Conservation (phyloP, 1,140 invertebrate genomes). For the Drosophila kanapiae region DNA sequence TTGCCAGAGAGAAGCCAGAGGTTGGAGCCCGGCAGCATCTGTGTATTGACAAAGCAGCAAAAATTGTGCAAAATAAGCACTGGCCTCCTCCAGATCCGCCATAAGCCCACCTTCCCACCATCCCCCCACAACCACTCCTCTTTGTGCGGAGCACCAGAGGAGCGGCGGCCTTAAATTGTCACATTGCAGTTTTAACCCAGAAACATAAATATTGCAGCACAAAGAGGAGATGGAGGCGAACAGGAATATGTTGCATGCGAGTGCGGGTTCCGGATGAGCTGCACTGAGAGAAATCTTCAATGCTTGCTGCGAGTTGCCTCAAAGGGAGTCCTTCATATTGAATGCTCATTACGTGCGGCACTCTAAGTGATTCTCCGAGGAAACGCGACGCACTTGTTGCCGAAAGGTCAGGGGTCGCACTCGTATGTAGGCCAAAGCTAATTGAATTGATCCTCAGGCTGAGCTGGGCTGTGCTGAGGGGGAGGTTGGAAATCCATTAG, state of each 20-base stretch:
- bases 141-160: background rate
- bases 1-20: conserved; percentile 23
- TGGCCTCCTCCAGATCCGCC: background rate
- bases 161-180: conserved; percentile 59
- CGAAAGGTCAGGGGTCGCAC: conserved; percentile 30
- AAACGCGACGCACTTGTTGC: conserved; percentile 11
- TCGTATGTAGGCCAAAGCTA: conserved; percentile 43
- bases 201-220: conserved; percentile 72
- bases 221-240: background rate
- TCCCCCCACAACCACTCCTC: background rate
- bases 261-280: background rate
- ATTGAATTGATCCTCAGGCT: conserved; percentile 38
- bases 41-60: conserved; percentile 59
- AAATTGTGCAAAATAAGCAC: conserved; percentile 57
- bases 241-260: too few relatives aligned
- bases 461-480: background rate
- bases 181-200: conserved; percentile 71
- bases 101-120: background rate
- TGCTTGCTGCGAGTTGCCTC: background rate
- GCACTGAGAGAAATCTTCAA: background rate
- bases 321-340: conserved; percentile 11
- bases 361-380: conserved; percentile 14
- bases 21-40: conserved; percentile 25
- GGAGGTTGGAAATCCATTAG: conserved; percentile 34
- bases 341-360: conserved; percentile 46